Evolutionary conservation across 2,888 invertebrate species (phyloP).

Genomic region (Coremacera marginata): DNA sequence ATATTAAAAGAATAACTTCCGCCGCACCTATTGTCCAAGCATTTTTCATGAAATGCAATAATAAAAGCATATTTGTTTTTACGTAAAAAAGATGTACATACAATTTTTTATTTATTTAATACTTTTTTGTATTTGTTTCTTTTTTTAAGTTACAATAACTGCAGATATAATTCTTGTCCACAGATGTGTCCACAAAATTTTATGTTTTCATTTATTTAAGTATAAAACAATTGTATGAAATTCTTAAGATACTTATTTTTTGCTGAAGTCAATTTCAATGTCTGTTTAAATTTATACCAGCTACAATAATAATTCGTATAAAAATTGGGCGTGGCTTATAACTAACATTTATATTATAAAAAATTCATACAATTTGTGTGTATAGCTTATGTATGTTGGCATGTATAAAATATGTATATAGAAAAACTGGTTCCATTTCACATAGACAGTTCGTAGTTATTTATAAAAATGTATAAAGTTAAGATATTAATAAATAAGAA

Average conservation of each 20-base stretch:
- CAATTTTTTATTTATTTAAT: slow-evolving; percentile 9
- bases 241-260: slow-evolving; percentile 1
- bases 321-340: slow-evolving; percentile 9
- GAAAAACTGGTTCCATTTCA: slow-evolving; percentile 9
- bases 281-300: neutral
- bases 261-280: slow-evolving; percentile 2
- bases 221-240: neutral
- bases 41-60: too few species aligned
- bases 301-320: slow-evolving; percentile 2
- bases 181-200: neutral
- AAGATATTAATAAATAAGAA: neutral
- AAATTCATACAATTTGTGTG: neutral
- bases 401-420: slow-evolving; percentile 4
- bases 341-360: slow-evolving; percentile 4
- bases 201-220: neutral
- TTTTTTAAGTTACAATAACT: too few species aligned
- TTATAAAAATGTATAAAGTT: neutral
- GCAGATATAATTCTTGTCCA: neutral
- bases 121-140: neutral
- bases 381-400: neutral
- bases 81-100: neutral
- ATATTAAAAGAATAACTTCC: too few species aligned
- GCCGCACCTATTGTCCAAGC: too few species aligned
- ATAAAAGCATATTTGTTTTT: too few species aligned
- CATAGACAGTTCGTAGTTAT: slow-evolving; percentile 2